Evolutionary conservation across 2,888 invertebrate genomes (phyloP).

Genomic region (Epistrophe eligans): DNA sequence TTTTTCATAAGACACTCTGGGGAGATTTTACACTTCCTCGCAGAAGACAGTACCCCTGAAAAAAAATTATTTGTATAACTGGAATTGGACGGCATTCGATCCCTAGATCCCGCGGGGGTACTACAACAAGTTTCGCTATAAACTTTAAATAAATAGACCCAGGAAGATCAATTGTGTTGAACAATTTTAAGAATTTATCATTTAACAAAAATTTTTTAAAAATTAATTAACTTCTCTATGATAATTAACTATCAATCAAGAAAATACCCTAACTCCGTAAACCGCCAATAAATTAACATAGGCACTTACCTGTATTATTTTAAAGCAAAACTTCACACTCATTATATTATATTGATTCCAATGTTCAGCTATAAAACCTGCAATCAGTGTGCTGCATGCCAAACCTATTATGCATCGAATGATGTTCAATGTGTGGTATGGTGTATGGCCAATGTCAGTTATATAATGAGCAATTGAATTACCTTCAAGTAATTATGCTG

Average conservation of each 20-base stretch:
- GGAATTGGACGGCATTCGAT: too few species aligned
- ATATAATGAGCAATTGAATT: conserved; percentile 70
- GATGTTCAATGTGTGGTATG: not conserved
- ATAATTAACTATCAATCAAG: not conserved
- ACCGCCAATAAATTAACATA: not conserved
- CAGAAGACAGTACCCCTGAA: too few species aligned
- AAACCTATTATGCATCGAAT: conserved; percentile 35
- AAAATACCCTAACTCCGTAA: not conserved
- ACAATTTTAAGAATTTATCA: too few species aligned
- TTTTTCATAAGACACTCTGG: too few species aligned
- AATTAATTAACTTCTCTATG: not conserved
- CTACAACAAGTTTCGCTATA: too few species aligned
- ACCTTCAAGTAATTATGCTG: conserved; percentile 70
- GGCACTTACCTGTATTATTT: not conserved
- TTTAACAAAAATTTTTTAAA: too few species aligned
- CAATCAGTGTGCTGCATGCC: conserved; percentile 58
- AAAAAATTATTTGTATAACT: too few species aligned
- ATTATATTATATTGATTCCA: conserved; percentile 29
- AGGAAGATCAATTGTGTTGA: too few species aligned
- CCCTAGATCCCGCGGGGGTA: too few species aligned
- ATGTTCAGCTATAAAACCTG: conserved; percentile 33
- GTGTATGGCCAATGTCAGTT: conserved; percentile 47
- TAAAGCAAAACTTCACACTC: conserved; percentile 31
- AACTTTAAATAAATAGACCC: too few species aligned
- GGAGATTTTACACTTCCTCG: too few species aligned